phyloP scores from a whole-genome alignment of 2,113 vertebrate species.

The Chascanopsetta lugubris region DNA sequence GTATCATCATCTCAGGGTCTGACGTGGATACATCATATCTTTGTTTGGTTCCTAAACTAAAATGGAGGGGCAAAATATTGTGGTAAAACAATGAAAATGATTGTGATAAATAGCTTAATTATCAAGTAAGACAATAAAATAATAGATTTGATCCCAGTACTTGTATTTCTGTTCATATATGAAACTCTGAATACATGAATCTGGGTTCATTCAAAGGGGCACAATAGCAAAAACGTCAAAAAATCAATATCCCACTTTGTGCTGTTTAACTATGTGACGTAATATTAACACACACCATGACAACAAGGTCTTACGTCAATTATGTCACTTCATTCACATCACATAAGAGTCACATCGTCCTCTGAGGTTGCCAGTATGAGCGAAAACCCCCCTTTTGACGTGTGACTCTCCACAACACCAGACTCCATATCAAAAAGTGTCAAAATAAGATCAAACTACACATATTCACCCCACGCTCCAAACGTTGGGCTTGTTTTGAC shows the following conservation, averaged over 20 bases:
- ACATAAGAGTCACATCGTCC: constrained; percentile 34
- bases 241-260: neutral
- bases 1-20: too few species aligned
- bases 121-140: constrained; percentile 41
- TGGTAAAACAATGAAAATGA: too few species aligned
- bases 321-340: constrained; percentile 39
- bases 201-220: neutral
- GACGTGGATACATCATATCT: neutral
- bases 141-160: neutral
- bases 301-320: constrained; percentile 41
- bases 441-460: accelerated
- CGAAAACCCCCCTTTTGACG: constrained; percentile 48
- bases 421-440: neutral
- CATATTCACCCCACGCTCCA: too few species aligned
- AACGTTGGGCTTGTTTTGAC: too few species aligned
- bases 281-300: constrained; percentile 19
- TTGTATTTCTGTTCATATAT: constrained; percentile 21
- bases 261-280: too few species aligned
- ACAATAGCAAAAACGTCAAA: neutral
- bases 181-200: neutral
- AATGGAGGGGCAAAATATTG: neutral
- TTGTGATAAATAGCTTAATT: constrained; percentile 9
- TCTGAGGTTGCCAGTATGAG: constrained; percentile 58
- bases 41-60: neutral
- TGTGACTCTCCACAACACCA: neutral